Base-by-base conservation (phyloP, 2,888 invertebrate species). In the Lumbricus terrestris region DNA sequence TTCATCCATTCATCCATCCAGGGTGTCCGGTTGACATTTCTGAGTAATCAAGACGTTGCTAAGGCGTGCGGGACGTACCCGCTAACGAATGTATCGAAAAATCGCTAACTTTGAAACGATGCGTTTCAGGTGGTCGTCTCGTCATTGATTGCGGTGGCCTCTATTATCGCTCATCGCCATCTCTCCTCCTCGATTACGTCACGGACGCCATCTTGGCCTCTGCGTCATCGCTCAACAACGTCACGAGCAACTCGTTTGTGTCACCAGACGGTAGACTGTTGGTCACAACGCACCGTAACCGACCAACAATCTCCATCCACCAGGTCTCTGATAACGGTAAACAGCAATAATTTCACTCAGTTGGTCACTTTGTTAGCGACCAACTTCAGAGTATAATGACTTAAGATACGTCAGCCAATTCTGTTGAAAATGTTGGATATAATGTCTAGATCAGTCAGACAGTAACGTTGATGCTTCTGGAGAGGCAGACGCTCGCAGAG, bases 131-230 rank as follows among this genome's bases (percentile, higher is more conserved):
- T 95, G 97, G 97, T 37, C 96, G 96, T 93, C 96, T 97, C 15
- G 96, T 97, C 90, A 95, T 97, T 93, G 96, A 97, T 94, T 97
- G 97, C 94, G 95, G 96, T 93, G 96, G 96, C n/a, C n/a, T n/a
- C 8, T 0, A 0, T 96, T 29, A 37, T 4, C 92, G 92, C 90
- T 92, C 93, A 2, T 91, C 93, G 0, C 69, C 47, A 3, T 97
- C 97, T 94, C 94, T 97, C 82, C 95, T 97, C 33, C 94, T 97
- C 92, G 97, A 97, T 95, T 96, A 97, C 93, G 95, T 97, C 91
- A 97, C 97, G 2, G 97, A 97, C 94, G 92, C 91, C 1, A 93
- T 94, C 13, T 91, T 93, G 29, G 92, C 92, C 29, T 92, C 93
- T n/a, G 88, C 93, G 35, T 92, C 93, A 33, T 88, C 93, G 40